Conservation (phyloP, 2,888 invertebrate species). For the Temnothorax ravouxi region DNA sequence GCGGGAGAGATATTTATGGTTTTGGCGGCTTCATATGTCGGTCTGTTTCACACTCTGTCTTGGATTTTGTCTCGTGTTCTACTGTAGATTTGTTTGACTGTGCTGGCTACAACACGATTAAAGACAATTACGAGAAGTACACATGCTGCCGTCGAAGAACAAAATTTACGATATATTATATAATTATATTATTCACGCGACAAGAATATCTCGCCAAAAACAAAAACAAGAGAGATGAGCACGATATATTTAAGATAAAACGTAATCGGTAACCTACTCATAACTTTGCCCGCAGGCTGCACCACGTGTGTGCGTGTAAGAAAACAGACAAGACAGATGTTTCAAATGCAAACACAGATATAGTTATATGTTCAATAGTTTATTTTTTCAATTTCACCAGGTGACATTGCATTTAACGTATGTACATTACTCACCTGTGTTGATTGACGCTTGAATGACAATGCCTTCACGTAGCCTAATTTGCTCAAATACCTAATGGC, state of each 20-base stretch:
- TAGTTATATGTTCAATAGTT: not conserved
- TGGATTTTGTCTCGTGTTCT: conserved; percentile 63
- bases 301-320: conserved; percentile 76
- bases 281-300: conserved; percentile 72
- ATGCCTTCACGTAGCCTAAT: conserved; percentile 89
- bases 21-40: conserved; percentile 77
- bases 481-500: conserved; percentile 93
- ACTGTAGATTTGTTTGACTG: conserved; percentile 70
- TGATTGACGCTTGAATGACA: conserved; percentile 56
- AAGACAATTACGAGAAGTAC: conserved; percentile 24
- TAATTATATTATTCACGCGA: not conserved
- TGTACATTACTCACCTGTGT: conserved; percentile 58
- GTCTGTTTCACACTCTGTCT: conserved; percentile 67
- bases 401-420: conserved; percentile 26
- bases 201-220: not conserved
- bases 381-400: conserved; percentile 38
- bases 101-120: conserved; percentile 72
- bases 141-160: not conserved
- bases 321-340: conserved; percentile 62
- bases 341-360: conserved; percentile 50
- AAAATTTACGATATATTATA: not conserved
- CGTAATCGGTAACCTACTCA: conserved; percentile 66
- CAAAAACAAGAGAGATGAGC: conserved; percentile 20
- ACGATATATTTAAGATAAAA: conserved; percentile 26
- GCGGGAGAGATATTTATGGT: conserved; percentile 59